phyloP scores from a whole-genome alignment of 2,113 vertebrate species.

The Nerophis ophidion region DNA sequence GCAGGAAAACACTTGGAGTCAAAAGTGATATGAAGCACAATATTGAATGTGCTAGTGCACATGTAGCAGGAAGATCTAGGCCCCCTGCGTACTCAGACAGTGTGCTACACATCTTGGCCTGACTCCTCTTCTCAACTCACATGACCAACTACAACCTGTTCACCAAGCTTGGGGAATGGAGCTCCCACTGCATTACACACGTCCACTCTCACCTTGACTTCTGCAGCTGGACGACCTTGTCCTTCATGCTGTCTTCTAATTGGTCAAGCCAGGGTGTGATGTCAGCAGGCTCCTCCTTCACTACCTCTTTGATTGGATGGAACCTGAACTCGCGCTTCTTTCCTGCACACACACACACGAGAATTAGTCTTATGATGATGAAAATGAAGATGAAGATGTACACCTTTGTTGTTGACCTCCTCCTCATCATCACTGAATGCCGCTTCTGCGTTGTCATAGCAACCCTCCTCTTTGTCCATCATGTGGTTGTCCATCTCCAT shows the following conservation, averaged over 20 bases:
- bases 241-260: slow-evolving; percentile 86
- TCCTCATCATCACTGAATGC: slow-evolving; percentile 94
- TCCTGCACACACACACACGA: slow-evolving; percentile 53
- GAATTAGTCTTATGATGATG: neutral
- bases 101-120: no score
- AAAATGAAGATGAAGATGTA: neutral
- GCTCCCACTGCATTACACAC: no score
- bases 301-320: slow-evolving; percentile 89
- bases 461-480: slow-evolving; percentile 89
- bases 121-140: no score
- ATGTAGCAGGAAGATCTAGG: no score
- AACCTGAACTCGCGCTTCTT: slow-evolving; percentile 96
- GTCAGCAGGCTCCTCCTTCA: slow-evolving; percentile 88
- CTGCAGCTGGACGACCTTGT: slow-evolving; percentile 90
- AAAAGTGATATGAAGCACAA: no score
- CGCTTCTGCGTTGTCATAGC: slow-evolving; percentile 91
- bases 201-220: slow-evolving; percentile 79
- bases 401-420: slow-evolving; percentile 87
- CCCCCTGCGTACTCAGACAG: no score
- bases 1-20: no score
- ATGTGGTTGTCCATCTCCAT: slow-evolving; percentile 92
- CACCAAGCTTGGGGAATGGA: no score
- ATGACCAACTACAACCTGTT: no score
- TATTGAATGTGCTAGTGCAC: no score
- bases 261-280: slow-evolving; percentile 93